Conservation (phyloP, 2,113 vertebrate genomes). For the Charina bottae region DNA sequence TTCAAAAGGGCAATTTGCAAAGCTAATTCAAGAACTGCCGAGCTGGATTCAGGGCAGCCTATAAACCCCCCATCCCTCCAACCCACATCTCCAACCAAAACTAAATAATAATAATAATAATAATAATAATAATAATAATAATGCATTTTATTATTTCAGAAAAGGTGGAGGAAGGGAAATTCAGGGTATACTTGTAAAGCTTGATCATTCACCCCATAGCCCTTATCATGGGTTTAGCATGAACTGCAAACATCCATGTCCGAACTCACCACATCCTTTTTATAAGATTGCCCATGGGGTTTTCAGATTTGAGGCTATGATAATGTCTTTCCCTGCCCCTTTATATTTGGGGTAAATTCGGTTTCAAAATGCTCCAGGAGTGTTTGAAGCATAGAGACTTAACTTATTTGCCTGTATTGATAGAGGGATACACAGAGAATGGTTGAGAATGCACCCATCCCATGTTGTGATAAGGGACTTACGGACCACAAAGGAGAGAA, state of each 20-base stretch:
- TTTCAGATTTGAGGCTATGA: conserved; percentile 13
- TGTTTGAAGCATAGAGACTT: not conserved
- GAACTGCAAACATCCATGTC: conserved; percentile 27
- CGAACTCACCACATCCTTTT: conserved; percentile 20
- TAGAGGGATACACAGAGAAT: conserved; percentile 34
- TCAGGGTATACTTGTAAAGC: conserved; percentile 12
- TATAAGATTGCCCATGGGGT: conserved; percentile 10
- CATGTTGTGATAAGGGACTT: conserved; percentile 23
- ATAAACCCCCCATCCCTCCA: not conserved
- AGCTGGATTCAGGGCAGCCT: not conserved
- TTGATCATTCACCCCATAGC: not conserved
- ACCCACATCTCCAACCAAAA: not conserved
- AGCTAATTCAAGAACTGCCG: not conserved
- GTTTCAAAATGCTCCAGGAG: conserved; percentile 10
- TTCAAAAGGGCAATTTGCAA: conserved; percentile 21
- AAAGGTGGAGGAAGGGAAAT: not conserved
- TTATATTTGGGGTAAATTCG: conserved; percentile 19
- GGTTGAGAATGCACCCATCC: conserved; percentile 42
- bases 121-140: not conserved
- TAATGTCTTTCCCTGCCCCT: not conserved
- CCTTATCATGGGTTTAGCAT: conserved; percentile 28
- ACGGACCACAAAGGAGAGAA: not conserved
- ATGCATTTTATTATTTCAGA: conserved; percentile 44
- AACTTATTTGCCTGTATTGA: conserved; percentile 22
- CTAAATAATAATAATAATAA: not conserved